phyloP scores from a whole-genome alignment of 2,888 invertebrate genomes.

The Drosophila paucipuncta region DNA sequence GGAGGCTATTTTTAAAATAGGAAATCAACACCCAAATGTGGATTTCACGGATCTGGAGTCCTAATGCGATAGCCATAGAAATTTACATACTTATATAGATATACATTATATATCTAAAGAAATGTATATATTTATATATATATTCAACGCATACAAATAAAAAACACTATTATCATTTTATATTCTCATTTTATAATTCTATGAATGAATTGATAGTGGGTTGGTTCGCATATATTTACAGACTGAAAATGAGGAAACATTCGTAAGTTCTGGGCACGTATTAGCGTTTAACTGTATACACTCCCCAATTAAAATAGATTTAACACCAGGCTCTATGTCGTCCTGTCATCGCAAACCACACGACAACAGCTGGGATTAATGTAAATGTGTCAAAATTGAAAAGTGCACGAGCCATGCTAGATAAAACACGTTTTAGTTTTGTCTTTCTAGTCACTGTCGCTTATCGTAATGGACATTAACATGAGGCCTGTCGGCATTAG shows the following conservation, averaged over 20 bases:
- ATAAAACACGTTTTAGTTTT: constrained; percentile 18
- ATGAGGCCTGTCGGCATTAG: constrained; percentile 44
- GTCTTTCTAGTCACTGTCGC: constrained; percentile 5
- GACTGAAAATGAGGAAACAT: background rate
- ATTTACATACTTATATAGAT: background rate
- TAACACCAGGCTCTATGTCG: background rate
- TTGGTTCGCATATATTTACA: background rate
- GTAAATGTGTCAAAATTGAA: constrained; percentile 12
- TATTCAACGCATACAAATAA: background rate
- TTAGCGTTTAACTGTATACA: background rate
- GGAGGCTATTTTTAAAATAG: background rate
- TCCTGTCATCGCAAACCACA: background rate
- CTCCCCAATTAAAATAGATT: background rate
- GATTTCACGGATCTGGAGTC: background rate
- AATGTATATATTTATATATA: background rate
- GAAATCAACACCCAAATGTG: background rate
- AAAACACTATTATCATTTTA: background rate
- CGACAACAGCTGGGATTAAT: background rate
- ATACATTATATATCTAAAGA: background rate
- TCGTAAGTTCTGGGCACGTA: background rate
- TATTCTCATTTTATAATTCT: background rate
- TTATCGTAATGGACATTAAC: constrained; percentile 45
- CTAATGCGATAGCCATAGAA: background rate
- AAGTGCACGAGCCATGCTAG: constrained; percentile 3
- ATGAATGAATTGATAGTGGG: background rate